A percentile compares a stretch with the other conserved stretches of the same genome.
phyloP scores from a whole-genome alignment of 2,113 vertebrate species.

The Odontesthes bonariensis region DNA sequence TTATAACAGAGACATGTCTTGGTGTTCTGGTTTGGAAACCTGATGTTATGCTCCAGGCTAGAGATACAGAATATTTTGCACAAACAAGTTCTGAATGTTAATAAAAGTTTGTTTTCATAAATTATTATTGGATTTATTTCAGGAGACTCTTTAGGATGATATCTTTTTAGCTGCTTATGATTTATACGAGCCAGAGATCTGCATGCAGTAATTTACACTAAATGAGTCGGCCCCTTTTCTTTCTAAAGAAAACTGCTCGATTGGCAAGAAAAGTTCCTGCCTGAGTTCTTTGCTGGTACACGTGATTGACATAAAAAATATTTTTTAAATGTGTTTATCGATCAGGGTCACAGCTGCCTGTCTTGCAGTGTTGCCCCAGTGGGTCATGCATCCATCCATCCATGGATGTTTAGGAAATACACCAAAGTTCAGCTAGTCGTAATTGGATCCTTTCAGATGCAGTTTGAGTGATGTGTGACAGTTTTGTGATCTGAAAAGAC shows the following conservation, averaged over 20 bases:
- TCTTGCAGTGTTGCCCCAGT: background rate
- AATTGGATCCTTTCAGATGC: background rate
- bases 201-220: background rate
- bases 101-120: too few relatives aligned
- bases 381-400: background rate
- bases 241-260: background rate
- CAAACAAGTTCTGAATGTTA: too few relatives aligned
- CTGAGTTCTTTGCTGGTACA: background rate
- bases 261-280: background rate
- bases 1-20: too few relatives aligned
- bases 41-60: too few relatives aligned
- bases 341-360: background rate
- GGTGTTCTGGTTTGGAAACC: too few relatives aligned
- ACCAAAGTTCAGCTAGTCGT: background rate
- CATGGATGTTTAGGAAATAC: background rate
- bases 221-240: background rate
- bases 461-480: background rate
- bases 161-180: too few relatives aligned
- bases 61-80: too few relatives aligned
- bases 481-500: conserved; percentile 8
- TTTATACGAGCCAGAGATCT: too few relatives aligned
- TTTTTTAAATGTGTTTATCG: conserved; percentile 1
- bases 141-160: too few relatives aligned
- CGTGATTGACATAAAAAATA: conserved; percentile 2
- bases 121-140: too few relatives aligned